Evolutionary conservation across 2,797 vertebrate species (phyloP).

Genomic region (Leptatherina wallacei): DNA sequence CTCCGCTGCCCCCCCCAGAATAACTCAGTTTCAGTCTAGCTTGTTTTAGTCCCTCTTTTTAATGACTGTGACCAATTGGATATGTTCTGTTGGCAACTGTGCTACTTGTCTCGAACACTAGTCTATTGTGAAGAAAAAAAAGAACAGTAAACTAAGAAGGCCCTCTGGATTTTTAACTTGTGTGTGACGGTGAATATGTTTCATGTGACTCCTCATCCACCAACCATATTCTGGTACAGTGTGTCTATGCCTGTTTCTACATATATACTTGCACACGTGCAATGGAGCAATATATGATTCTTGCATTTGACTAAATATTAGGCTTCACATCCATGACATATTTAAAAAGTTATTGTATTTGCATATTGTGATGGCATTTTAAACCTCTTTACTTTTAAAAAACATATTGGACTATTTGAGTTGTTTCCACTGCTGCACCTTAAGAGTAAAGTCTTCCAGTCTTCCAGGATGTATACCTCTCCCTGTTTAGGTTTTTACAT

Average conservation of each 20-base stretch:
- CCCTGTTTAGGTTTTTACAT: background rate
- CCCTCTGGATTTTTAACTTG: constrained; percentile 51
- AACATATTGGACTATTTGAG: background rate
- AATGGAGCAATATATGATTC: background rate
- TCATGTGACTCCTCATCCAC: constrained; percentile 56
- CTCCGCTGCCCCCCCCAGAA: constrained; percentile 42
- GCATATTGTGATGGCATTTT: background rate
- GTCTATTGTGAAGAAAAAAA: constrained; percentile 72
- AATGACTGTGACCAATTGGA: constrained; percentile 79
- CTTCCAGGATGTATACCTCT: no score
- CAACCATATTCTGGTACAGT: background rate
- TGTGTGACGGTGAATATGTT: constrained; percentile 62
- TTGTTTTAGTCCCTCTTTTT: constrained; percentile 77
- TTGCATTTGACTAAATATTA: background rate
- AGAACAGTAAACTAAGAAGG: constrained; percentile 31
- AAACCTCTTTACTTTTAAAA: background rate
- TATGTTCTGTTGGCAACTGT: constrained; percentile 81
- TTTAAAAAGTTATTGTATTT: no score
- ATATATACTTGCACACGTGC: background rate
- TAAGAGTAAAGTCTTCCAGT: no score
- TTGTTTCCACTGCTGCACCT: no score
- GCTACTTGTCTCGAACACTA: constrained; percentile 66
- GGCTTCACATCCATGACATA: no score
- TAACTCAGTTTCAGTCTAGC: constrained; percentile 78
- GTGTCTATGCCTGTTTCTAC: constrained; percentile 14